Percentiles rank a stretch among this genome's conserved stretches.
Evolutionary conservation across 2,797 vertebrate genomes (phyloP).

Genomic region (Sarcophilus harrisii): DNA sequence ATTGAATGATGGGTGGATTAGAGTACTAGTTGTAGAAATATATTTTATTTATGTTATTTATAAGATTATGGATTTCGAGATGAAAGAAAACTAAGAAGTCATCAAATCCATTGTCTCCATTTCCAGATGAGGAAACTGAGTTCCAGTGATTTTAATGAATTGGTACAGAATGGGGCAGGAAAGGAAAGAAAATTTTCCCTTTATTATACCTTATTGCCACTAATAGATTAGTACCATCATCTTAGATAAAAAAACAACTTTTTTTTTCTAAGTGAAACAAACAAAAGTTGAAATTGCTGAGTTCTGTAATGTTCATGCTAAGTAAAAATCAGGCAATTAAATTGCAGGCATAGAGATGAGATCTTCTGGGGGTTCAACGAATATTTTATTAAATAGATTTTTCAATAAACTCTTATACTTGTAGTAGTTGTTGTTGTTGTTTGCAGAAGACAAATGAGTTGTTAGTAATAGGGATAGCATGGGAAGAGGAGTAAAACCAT

Average conservation of each 20-base stretch:
- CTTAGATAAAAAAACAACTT: background rate
- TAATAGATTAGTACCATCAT: slow-evolving; percentile 10
- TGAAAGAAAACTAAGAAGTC: background rate
- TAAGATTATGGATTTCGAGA: too few species aligned
- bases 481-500: too few species aligned
- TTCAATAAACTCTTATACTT: too few species aligned
- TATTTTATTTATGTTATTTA: too few species aligned
- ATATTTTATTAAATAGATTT: background rate
- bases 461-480: too few species aligned
- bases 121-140: background rate
- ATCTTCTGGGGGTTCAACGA: slow-evolving; percentile 7
- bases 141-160: background rate
- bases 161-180: background rate
- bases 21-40: too few species aligned
- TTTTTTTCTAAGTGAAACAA: slow-evolving; percentile 43
- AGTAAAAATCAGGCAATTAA: slow-evolving; percentile 1
- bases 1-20: background rate
- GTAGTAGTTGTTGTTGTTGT: too few species aligned
- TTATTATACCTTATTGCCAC: background rate
- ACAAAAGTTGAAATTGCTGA: background rate
- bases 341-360: slow-evolving; percentile 21
- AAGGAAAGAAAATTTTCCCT: slow-evolving; percentile 17
- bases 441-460: too few species aligned
- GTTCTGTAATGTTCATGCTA: slow-evolving; percentile 11
- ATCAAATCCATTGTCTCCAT: background rate